Evolutionary conservation across 2,888 invertebrate species (phyloP), one percentile per base, ranked within the genome.

Genomic region (Callinectes sapidus): DNA sequence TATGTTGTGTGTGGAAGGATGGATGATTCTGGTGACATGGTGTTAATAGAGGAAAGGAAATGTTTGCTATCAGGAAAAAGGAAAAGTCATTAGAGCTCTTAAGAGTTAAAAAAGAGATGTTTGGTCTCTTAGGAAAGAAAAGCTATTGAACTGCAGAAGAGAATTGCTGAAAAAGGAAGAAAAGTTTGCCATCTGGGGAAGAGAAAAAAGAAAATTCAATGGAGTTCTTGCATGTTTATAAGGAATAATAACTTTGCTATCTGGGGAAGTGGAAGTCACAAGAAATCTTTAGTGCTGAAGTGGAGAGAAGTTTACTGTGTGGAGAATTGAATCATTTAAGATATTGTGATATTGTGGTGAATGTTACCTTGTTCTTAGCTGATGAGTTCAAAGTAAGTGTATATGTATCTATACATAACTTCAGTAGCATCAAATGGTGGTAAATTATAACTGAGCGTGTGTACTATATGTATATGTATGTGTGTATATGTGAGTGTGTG

Each of bases 401-500:
- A 23, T 87, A 23, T 48, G 14, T 48, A 18, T 87, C 2, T 48
- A 48, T 39, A 39, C 28, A 87, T 8, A 87, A 48, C 35, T 42
- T 2, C 0, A 87, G 42, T 48, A 10, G 28, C n/a, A 54, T 2
- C 18, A 48, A 5, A 48, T n/a, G 18, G 35, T 10, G 28, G 48
- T 48, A 87, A 42, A 39, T 39, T 32, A 35, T 16, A n/a, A 23
- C 28, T 85, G 16, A 16, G n/a, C n/a, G n/a, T n/a, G n/a, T n/a
- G n/a, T n/a, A n/a, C n/a, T n/a, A n/a, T n/a, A n/a, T n/a, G n/a
- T n/a, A n/a, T n/a, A n/a, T n/a, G n/a, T n/a, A n/a, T n/a, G n/a
- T n/a, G n/a, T n/a, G n/a, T n/a, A 16, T 86, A 14, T 86, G 42
- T 86, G 35, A 42, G 42, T 86, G 39, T 86, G 42, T 86, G 86